Evolutionary conservation across 2,113 vertebrate species (phyloP), one percentile per base, ranked within the genome.

Genomic region (Salvator merianae): DNA sequence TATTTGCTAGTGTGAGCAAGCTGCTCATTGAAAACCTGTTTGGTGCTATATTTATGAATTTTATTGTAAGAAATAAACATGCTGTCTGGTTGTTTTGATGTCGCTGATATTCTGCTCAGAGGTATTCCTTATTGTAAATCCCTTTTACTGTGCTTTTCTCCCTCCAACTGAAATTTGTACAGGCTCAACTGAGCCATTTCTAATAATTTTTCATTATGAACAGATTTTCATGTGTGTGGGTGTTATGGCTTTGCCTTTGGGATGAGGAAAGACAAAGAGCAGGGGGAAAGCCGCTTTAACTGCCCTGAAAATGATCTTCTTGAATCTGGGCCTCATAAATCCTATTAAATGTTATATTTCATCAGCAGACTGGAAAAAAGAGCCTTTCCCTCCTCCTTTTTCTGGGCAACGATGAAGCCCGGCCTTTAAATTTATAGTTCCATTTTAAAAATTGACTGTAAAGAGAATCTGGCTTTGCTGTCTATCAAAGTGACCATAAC

Each of bases 361-460:
- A 96, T 95, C 95, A 96, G 96, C 93, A 93, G 94, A 90, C 94
- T 95, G 84, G 91, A 93, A 95, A 94, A 94, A 93, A 95, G 94
- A 94, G 95, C 93, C 43, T 94, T 96, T 95, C 71, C 94, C 93
- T 94, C 90, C 93, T 89, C 89, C 40, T 12, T n/a, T 43, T 30
- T 22, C 68, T 30, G 9, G 36, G 89, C 91, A 94, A 95, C 94
- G 94, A 95, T 95, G 95, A 94, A 96, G 93, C 87, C 88, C 83
- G 75, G 94, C 92, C 95, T 96, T 94, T 91, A 95, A 96, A 97
- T 97, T 96, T 96, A 96, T 97, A 93, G 96, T 96, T 97, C 96
- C 95, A 97, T 97, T 96, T 97, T 94, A 94, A 95, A 97, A 97
- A 97, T 97, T 95, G 97, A 96, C 96, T 96, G 94, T 96, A 95